A percentile compares a stretch with the other conserved stretches of the same genome.
phyloP scores from a whole-genome alignment of 2,113 vertebrate genomes.

The Ciconia stormi region DNA sequence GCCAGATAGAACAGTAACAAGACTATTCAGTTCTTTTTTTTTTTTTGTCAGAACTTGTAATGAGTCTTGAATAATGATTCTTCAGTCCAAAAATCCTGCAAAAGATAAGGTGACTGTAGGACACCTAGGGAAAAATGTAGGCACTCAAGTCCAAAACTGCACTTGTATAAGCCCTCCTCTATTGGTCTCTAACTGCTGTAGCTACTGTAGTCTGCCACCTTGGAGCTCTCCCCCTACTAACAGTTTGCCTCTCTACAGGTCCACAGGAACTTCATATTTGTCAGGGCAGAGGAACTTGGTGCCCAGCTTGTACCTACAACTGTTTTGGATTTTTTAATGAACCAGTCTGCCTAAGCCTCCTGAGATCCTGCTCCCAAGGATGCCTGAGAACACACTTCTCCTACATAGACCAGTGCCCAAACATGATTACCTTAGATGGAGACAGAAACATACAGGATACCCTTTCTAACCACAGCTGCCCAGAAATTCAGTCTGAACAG shows the following conservation, averaged over 20 bases:
- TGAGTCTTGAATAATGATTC: background rate
- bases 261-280: background rate
- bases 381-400: background rate
- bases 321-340: background rate
- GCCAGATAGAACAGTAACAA: background rate
- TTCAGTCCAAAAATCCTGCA: background rate
- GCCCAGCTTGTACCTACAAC: background rate
- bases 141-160: background rate
- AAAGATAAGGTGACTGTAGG: background rate
- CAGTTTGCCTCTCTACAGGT: background rate
- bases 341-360: background rate
- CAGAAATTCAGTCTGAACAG: background rate
- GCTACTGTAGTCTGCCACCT: background rate
- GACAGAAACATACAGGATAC: background rate
- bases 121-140: background rate
- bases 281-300: background rate
- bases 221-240: background rate
- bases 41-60: background rate
- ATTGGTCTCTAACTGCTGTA: background rate
- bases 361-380: background rate
- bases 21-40: background rate
- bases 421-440: background rate
- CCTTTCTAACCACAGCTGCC: background rate
- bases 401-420: background rate
- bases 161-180: background rate